A percentile compares a stretch with the other conserved stretches of the same genome.
Conservation (phyloP, 2,113 vertebrate genomes). For the Setophaga coronata region DNA sequence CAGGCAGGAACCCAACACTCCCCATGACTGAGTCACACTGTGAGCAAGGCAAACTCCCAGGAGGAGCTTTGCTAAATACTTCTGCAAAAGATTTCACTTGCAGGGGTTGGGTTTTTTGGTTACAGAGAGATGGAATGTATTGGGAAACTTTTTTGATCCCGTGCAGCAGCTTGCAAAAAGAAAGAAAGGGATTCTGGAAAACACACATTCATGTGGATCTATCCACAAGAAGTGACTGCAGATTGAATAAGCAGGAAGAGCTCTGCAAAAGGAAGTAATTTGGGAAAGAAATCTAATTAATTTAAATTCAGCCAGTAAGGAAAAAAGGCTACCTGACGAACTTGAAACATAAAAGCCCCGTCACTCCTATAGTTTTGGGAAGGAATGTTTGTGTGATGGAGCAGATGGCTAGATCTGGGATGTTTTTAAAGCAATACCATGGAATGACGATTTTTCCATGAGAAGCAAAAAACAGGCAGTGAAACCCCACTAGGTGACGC, state of each 20-base stretch:
- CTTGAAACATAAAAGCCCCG: neutral
- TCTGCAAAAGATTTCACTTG: neutral
- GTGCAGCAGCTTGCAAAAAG: neutral
- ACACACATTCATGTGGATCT: neutral
- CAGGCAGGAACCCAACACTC: neutral
- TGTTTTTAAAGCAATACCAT: rapidly evolving
- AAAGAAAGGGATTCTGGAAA: neutral
- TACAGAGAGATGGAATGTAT: neutral
- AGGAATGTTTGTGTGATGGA: rapidly evolving
- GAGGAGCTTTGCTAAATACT: neutral
- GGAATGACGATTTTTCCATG: rapidly evolving
- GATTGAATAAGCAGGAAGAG: neutral
- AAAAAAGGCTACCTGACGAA: neutral
- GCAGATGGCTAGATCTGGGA: neutral
- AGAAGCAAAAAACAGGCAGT: neutral
- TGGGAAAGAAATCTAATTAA: neutral
- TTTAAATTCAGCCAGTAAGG: neutral
- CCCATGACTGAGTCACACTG: neutral
- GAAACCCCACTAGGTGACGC: constrained; percentile 69
- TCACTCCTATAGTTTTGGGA: neutral
- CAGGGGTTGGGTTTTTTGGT: neutral
- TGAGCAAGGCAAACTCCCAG: neutral
- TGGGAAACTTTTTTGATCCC: neutral
- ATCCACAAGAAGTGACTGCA: neutral
- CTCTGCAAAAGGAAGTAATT: neutral